A percentile compares a stretch with the other conserved stretches of the same genome.
phyloP scores from a whole-genome alignment of 2,797 vertebrate species.

The Balearica regulorum region DNA sequence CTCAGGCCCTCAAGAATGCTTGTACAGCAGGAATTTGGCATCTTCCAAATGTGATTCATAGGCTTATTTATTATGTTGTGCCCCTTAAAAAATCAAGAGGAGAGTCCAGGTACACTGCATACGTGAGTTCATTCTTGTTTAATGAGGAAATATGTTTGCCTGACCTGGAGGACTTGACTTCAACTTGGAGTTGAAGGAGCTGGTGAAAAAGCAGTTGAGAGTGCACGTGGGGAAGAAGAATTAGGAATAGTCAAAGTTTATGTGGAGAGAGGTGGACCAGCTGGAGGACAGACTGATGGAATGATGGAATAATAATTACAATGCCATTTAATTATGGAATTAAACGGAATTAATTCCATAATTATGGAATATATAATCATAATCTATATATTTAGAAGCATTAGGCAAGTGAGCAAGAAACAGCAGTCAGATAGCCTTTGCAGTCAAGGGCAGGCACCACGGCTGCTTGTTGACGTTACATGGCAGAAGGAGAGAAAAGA shows the following conservation, averaged over 20 bases:
- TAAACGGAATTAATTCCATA: too few relatives aligned
- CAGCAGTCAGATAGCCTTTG: background rate
- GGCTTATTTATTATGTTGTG: background rate
- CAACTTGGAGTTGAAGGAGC: background rate
- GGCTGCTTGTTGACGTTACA: background rate
- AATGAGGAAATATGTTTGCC: background rate
- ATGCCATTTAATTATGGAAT: background rate
- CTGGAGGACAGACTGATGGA: background rate
- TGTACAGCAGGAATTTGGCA: background rate
- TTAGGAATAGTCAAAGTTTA: background rate
- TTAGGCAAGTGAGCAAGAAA: background rate
- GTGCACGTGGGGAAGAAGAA: background rate
- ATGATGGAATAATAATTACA: background rate
- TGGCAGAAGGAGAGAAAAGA: background rate
- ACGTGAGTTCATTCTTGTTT: background rate
- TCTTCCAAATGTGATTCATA: slow-evolving; percentile 10
- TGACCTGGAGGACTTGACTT: background rate
- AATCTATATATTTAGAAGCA: background rate
- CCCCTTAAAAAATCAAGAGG: background rate
- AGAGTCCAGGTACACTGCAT: background rate
- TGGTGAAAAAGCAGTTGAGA: background rate
- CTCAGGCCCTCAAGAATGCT: slow-evolving; percentile 4
- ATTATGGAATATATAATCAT: too few relatives aligned
- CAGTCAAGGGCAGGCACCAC: background rate
- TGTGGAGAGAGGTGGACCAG: background rate